Conservation (phyloP, 2,797 vertebrate genomes). For the Tapirus indicus region DNA sequence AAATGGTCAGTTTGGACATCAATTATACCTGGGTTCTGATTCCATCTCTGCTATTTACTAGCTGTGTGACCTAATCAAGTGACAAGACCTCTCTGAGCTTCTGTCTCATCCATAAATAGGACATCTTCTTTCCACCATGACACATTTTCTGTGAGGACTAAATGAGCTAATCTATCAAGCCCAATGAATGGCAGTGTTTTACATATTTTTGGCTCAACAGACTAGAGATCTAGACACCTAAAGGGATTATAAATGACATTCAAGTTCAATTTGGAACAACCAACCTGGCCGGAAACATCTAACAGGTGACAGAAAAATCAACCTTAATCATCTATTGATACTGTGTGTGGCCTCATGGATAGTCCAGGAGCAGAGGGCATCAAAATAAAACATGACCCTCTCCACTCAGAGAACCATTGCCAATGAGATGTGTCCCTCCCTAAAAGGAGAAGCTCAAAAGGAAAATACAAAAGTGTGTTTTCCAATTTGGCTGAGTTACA, state of each 20-base stretch:
- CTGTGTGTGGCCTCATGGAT: rapidly evolving
- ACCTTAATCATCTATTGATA: background rate
- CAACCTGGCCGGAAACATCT: background rate
- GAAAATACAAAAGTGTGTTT: rapidly evolving
- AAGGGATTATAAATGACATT: background rate
- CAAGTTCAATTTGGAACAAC: background rate
- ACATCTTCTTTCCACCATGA: background rate
- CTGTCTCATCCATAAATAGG: background rate
- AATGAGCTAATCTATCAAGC: background rate
- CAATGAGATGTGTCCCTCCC: rapidly evolving
- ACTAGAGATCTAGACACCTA: background rate
- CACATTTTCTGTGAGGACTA: background rate
- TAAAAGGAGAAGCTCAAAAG: background rate
- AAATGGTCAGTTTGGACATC: too few relatives aligned
- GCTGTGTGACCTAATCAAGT: background rate
- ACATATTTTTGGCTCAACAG: background rate
- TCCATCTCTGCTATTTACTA: too few relatives aligned
- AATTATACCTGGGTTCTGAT: rapidly evolving
- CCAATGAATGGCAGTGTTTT: background rate
- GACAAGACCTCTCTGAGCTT: background rate
- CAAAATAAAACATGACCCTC: background rate
- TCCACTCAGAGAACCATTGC: background rate
- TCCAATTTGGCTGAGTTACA: background rate
- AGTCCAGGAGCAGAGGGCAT: background rate
- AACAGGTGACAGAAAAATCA: too few relatives aligned